Base-by-base conservation (phyloP, 2,797 vertebrate species). In the Chelidonichthys spinosus region DNA sequence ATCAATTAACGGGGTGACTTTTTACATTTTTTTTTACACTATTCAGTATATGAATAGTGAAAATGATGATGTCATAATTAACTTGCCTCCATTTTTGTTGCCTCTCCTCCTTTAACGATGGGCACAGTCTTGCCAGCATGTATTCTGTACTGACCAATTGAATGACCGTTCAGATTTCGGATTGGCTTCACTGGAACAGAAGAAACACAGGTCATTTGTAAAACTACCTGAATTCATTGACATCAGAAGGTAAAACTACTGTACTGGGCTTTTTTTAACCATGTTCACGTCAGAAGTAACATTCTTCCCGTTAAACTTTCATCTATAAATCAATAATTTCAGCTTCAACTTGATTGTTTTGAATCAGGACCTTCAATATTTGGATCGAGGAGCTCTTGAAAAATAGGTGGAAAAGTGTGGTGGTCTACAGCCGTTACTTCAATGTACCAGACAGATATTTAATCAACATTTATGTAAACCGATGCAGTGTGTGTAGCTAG, bases 91-190 rank as follows among this genome's bases (percentile, higher is more conserved):
- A 99, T 99, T 82, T 94, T 96, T 5, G 97, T 99, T 14, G 97
- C 98, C 90, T 99, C 98, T 73, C 98, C 98, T 92, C 98, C 98
- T 92, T 99, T 99, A 64, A 99, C 98, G 78, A 99, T 99, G 80
- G 98, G 98, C 79, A 99, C 98, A 0, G 98, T 99, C 94, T 99
- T 99, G 2, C 98, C 98, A 39, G 97, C 98, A 1, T 99, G 98
- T 96, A 99, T 99, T 91, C 98, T 96, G 76, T 99, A 99, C 0
- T 97, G 98, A 59, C 98, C 98, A 81, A 99, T 99, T 0, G 98
- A 99, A 84, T 99, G 98, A 52, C 98, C 98, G 60, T 99, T 99
- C 79, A 99, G 93, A 93, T 99, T 99, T 74, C 98, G 93, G 87
- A 99, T 99, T 49, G 98, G 98, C 89, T 99, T 99, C 82, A 99